Evolutionary conservation across 1,140 invertebrate genomes (phyloP), one percentile per base, ranked within the genome.

Genomic region (Drosophila paulistorum): DNA sequence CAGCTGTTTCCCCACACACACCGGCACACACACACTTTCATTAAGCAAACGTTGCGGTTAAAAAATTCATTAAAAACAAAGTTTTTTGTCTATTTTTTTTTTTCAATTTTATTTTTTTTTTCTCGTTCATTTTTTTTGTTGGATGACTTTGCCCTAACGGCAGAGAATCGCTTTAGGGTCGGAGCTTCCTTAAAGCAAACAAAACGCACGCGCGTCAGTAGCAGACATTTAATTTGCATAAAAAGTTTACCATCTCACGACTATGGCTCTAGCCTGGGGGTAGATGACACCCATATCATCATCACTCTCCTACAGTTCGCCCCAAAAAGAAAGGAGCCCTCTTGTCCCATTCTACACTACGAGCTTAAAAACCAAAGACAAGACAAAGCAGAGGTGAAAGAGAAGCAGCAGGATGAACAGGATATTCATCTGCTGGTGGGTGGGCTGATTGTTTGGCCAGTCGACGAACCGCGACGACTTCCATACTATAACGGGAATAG

Each of bases 181-280:
- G 10, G 17, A 30, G 54, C 55, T 80, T 71, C 78, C 79, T 81
- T 66, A 51, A 60, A 69, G 83, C 83, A 87, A 86, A 86, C 83
- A 87, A 82, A 86, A 86, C 79, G 84, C 83, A 86, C 83, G 79
- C 83, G 84, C 83, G 69, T 86, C 83, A 86, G 41, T 69, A 59
- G 63, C 83, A 86, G 83, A 89, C 83, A 86, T 87, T 86, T 86
- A 83, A 86, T 86, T 86, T 86, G 83, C 83, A 86, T 86, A 86
- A 86, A 86, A 86, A 86, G 76, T 86, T 86, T 71, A 66, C 81
- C 74, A 74, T 65, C 77, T 70, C 65, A 60, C 64, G 54, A 67
- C 60, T 30, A 64, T 70, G 39, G 45, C 61, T 37, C 30, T 37
- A 37, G 13, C n/a, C n/a, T 5, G 70, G 71, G 65, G 71, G 75